Evolutionary conservation across 2,797 vertebrate genomes (phyloP), one percentile per base, ranked within the genome.

Genomic region (Rhincodon typus): DNA sequence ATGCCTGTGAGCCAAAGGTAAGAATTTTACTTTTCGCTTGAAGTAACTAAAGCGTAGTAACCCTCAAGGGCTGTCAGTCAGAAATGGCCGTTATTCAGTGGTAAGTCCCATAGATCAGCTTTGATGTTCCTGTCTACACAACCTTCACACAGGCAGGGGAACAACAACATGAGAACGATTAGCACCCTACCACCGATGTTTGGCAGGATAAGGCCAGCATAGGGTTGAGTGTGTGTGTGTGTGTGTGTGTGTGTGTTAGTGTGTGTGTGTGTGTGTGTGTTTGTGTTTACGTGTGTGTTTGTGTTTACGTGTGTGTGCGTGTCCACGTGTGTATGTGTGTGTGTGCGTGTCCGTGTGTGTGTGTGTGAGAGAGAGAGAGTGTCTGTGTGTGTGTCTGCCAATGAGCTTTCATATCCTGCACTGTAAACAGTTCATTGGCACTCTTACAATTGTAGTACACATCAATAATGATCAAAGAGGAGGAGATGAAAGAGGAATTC

Each of bases 211-310:
- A 7, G 69, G 19, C 30, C 70, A 6, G 30, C 70, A 0, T 7
- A 6, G 27, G 70, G 69, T 21, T 23, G 4, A 5, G n/a, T n/a
- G 7, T 30, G 10, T 0, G 1, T 34, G 72, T 8, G 30, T 77
- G 70, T 72, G 7, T 34, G 7, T 2, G 70, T 0, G 70, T 8
- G 70, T 1, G 25, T 6, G 1, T 1, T 7, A 0, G 2, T 12
- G 72, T 72, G 70, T 25, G 70, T 1, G 5, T 30, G 25, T 27
- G 70, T 72, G 70, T 0, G 70, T 7, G 1, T 5, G 25, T 8
- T 25, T 1, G 25, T 27, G 25, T 72, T 0, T 6, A 23, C 4
- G 21, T 72, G 70, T 27, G 4, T 72, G 25, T 70, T 0, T 70
- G 69, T 27, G 69, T 23, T 3, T 25, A 25, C 23, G 69, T 4